Percentiles rank a stretch among this genome's conserved stretches.
Conservation (phyloP, 2,113 vertebrate species). For the Oceanites oceanicus region DNA sequence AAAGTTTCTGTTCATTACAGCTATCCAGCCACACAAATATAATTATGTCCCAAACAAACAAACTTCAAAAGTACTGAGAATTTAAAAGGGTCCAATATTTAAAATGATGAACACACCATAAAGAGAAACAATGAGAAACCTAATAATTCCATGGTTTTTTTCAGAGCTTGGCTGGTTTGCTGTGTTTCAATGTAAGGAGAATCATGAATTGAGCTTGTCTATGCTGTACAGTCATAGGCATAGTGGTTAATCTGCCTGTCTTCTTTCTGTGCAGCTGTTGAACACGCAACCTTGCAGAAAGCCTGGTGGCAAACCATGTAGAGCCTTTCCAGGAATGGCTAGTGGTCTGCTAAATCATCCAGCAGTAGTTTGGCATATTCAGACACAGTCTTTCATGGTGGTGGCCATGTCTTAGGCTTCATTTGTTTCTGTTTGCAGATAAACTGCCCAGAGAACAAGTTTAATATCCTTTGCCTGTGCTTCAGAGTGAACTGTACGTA, state of each 20-base stretch:
- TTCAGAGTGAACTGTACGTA: neutral
- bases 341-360: neutral
- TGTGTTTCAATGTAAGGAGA: neutral
- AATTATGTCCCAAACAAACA: neutral
- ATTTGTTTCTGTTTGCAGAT: conserved; percentile 5
- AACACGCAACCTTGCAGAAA: neutral
- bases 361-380: neutral
- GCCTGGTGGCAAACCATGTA: neutral
- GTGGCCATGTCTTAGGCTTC: neutral
- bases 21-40: neutral
- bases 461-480: conserved; percentile 10
- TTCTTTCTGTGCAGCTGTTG: neutral
- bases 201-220: neutral
- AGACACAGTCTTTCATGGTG: neutral
- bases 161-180: neutral
- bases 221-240: neutral
- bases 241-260: neutral
- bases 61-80: neutral
- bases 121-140: neutral
- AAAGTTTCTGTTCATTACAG: neutral
- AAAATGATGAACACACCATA: neutral
- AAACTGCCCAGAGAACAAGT: neutral
- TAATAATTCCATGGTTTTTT: neutral
- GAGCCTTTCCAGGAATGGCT: neutral
- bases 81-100: neutral